Percentiles rank a stretch among this genome's conserved stretches.
Evolutionary conservation across 2,888 invertebrate genomes (phyloP).

Genomic region (Dromius quadrimaculatus): DNA sequence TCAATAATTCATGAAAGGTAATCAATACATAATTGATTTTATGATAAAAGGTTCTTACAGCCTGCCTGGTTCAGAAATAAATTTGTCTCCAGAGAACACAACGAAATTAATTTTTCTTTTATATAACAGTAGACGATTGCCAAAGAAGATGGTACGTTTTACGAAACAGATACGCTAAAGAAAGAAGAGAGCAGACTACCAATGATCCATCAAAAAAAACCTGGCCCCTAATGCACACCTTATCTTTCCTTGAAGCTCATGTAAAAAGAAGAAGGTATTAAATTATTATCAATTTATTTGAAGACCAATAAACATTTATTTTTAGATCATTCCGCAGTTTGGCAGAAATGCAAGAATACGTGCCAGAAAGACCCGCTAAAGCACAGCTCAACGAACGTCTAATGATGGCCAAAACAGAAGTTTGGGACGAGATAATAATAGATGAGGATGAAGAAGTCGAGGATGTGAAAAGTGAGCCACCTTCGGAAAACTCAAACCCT

Average conservation of each 20-base stretch:
- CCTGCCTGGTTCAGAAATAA: no score
- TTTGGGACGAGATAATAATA: constrained; percentile 42
- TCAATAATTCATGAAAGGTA: no score
- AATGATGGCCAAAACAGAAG: not conserved
- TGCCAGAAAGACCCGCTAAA: not conserved
- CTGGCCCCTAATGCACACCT: constrained; percentile 2
- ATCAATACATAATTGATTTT: no score
- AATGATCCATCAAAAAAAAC: constrained; percentile 8
- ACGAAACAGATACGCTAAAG: constrained; percentile 34
- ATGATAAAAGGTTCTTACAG: no score
- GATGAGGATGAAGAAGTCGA: constrained; percentile 11
- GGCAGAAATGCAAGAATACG: not conserved
- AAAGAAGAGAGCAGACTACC: not conserved
- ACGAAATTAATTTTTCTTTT: not conserved
- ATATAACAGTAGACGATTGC: constrained; percentile 26
- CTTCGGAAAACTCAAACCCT: constrained; percentile 23
- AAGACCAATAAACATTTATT: not conserved
- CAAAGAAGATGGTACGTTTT: constrained; percentile 39
- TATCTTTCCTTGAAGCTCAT: constrained; percentile 28
- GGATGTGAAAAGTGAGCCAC: constrained; percentile 5
- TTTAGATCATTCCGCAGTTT: constrained; percentile 15
- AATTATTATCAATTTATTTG: no score
- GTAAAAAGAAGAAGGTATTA: constrained; percentile 35
- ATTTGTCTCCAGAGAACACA: not conserved
- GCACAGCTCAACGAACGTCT: no score